Base-by-base conservation (phyloP, 2,113 vertebrate genomes). In the Martes martes region DNA sequence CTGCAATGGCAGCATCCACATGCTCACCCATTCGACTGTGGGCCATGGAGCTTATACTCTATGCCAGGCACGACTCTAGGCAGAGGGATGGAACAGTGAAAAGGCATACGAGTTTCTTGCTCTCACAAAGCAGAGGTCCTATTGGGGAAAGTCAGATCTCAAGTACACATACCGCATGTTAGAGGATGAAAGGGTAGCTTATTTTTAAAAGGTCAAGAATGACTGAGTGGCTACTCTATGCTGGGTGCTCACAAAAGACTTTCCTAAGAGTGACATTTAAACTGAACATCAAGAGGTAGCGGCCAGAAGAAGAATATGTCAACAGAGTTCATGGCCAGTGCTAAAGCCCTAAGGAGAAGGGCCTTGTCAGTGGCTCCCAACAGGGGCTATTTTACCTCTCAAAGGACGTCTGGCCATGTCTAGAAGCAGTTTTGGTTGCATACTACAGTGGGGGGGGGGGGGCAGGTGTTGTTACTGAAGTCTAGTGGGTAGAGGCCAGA, bases 21-120 rank as follows among this genome's bases (percentile, higher is more conserved):
- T 36, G 1, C 42, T 11, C 21, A 18, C 39, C 24, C 28, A 16
- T 0, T 63, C 36, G 3, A 2, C 0, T 18, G 33, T 26, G 33
- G 11, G 47, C 15, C 3, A 1, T 19, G 36, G 74, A 73, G 47
- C 55, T 36, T 9, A 23, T 7, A 23, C 15, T 39, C 10, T 8
- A 36, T 19, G 24, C 5, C 23, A 33, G 55, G 71, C 42, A 24
- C 63, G 28, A 18, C 45, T 93, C 59, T 8, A 61, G 90, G 74
- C 11, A 59, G 16, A 14, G 47, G 26, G 4, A 59, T 0, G 45
- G 47, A 36, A 26, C 10, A 45, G 11, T 28, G 3, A 47, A 73
- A n/a, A 61, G 14, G 55, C 4, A 65, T 33, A 23, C 19, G 13
- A 1, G 24, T 26, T 71, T 88, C 21, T 83, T 73, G 63, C 18